Percentiles rank a stretch among this genome's conserved stretches.
Conservation (phyloP, 2,797 vertebrate species). For the Natrix natrix region DNA sequence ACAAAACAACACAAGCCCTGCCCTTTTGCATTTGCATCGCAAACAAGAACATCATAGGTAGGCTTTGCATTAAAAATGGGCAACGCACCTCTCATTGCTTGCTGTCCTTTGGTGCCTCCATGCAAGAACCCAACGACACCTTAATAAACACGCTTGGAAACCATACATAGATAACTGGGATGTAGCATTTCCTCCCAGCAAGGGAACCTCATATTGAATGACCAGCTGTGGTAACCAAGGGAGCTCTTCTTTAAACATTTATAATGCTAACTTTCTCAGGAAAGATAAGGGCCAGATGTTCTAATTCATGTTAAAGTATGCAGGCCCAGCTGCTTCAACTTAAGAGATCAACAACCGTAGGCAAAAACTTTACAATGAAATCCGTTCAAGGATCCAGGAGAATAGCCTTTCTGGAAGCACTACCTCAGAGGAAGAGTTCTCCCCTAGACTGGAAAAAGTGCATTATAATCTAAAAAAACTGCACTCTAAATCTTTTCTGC, state of each 20-base stretch:
- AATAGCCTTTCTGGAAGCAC: neutral
- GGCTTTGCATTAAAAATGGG: neutral
- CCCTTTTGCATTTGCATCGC: neutral
- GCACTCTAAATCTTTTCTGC: neutral
- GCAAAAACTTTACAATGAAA: neutral
- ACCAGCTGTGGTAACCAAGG: slow-evolving; percentile 7
- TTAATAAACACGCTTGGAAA: neutral
- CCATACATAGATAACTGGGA: neutral
- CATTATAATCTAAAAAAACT: neutral
- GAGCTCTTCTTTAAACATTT: slow-evolving; percentile 26
- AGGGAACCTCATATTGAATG: neutral
- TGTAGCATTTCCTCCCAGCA: neutral
- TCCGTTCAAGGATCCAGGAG: neutral
- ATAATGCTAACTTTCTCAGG: slow-evolving; percentile 19
- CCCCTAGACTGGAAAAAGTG: neutral
- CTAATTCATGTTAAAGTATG: slow-evolving; percentile 25
- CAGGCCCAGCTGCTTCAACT: slow-evolving; percentile 22
- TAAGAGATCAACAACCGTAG: slow-evolving; percentile 12
- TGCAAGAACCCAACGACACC: neutral
- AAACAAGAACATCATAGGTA: neutral
- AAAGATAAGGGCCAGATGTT: slow-evolving; percentile 27
- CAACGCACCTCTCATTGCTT: no score
- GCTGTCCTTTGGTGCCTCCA: neutral
- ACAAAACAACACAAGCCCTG: neutral
- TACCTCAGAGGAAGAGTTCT: neutral